phyloP scores from a whole-genome alignment of 1,140 invertebrate genomes.

The Rhysida immarginata region DNA sequence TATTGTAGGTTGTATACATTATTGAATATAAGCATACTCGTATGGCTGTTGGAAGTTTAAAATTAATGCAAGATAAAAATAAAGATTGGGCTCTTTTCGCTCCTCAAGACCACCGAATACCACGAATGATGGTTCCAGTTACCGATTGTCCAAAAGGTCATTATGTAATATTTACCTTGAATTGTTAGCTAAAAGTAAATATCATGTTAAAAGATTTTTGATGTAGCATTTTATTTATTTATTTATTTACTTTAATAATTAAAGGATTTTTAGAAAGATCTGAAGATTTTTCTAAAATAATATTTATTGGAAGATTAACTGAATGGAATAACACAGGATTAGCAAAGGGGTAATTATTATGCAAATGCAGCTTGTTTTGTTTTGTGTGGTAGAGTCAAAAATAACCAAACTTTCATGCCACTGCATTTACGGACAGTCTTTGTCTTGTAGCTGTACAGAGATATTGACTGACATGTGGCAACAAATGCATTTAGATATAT shows the following conservation, averaged over 20 bases:
- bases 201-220: too few relatives aligned
- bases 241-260: too few relatives aligned
- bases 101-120: conserved; percentile 54
- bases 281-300: conserved; percentile 37
- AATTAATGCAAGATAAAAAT: conserved; percentile 40
- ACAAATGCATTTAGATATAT: too few relatives aligned
- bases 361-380: too few relatives aligned
- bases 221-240: too few relatives aligned
- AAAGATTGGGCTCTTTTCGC: conserved; percentile 42
- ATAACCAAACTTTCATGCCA: too few relatives aligned
- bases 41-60: conserved; percentile 46
- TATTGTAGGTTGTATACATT: conserved; percentile 35
- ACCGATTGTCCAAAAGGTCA: conserved; percentile 38
- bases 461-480: too few relatives aligned
- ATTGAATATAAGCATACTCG: conserved; percentile 41
- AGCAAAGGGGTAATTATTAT: conserved; percentile 38
- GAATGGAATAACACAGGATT: conserved; percentile 46
- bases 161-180: too few relatives aligned
- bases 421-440: too few relatives aligned
- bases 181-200: too few relatives aligned
- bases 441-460: too few relatives aligned
- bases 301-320: conserved; percentile 53
- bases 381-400: too few relatives aligned
- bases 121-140: conserved; percentile 47
- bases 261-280: conserved; percentile 37